Conservation (phyloP, 2,113 vertebrate genomes). For the Ictalurus punctatus region DNA sequence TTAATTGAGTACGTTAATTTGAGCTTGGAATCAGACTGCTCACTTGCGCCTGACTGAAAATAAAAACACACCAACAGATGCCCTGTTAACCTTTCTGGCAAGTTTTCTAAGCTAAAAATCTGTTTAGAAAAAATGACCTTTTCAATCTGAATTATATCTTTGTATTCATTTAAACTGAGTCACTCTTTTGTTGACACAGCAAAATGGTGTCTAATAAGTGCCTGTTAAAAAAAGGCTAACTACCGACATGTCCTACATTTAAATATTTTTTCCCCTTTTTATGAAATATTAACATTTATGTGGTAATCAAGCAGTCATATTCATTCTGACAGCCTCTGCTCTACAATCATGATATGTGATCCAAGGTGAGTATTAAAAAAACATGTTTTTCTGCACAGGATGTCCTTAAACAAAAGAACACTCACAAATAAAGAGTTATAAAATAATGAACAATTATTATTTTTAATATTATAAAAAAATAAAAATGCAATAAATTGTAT, state of each 20-base stretch:
- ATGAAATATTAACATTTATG: not conserved
- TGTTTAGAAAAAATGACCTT: not conserved
- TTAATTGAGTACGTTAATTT: not conserved
- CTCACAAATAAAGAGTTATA: not conserved
- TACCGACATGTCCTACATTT: too few relatives aligned
- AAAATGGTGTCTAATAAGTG: not conserved
- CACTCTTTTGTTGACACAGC: not conserved
- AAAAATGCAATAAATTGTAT: not conserved
- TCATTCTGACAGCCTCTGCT: not conserved
- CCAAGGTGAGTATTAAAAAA: not conserved
- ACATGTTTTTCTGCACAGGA: not conserved
- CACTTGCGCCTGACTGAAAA: not conserved
- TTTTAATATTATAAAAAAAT: not conserved
- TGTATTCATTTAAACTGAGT: not conserved
- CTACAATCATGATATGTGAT: not conserved
- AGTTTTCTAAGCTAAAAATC: not conserved
- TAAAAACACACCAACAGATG: not conserved
- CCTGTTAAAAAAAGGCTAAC: not conserved
- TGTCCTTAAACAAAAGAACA: not conserved
- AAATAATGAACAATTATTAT: not conserved
- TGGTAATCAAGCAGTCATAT: not conserved
- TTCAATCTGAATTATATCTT: not conserved
- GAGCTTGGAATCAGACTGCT: not conserved
- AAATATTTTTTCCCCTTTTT: not conserved
- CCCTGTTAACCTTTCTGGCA: not conserved